Evolutionary conservation across 2,113 vertebrate genomes (phyloP).

Genomic region (Chascanopsetta lugubris): DNA sequence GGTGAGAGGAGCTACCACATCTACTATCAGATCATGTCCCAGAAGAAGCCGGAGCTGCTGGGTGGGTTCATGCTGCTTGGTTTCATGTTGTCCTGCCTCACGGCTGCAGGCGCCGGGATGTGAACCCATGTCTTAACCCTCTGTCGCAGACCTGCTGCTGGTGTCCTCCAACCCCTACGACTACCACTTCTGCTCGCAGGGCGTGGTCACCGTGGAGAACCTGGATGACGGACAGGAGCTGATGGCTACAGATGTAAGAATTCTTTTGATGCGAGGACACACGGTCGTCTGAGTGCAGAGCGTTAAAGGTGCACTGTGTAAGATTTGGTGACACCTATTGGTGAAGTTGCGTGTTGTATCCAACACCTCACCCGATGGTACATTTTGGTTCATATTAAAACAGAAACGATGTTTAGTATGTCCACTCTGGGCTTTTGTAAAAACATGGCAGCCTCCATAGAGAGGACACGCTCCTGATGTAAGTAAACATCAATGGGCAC

Average conservation of each 20-base stretch:
- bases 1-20: conserved; percentile 94
- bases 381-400: too few species aligned
- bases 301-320: too few species aligned
- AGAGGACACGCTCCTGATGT: too few species aligned
- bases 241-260: conserved; percentile 88
- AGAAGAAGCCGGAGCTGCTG: conserved; percentile 92
- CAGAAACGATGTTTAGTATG: too few species aligned
- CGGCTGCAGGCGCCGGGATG: not conserved
- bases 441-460: too few species aligned
- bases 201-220: conserved; percentile 90
- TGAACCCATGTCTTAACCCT: conserved; percentile 7
- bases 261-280: not conserved
- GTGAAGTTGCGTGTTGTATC: too few species aligned
- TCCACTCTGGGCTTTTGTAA: too few species aligned
- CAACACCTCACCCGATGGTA: too few species aligned
- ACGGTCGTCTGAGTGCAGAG: not conserved
- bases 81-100: not conserved
- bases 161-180: conserved; percentile 93
- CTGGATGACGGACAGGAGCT: conserved; percentile 90
- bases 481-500: too few species aligned
- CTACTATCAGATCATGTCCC: conserved; percentile 93
- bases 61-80: conserved; percentile 72
- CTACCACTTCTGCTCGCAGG: conserved; percentile 96
- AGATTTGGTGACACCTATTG: too few species aligned
- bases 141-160: conserved; percentile 90